Base-by-base conservation (phyloP, 2,797 vertebrate species). In the Crocidura indochinensis region DNA sequence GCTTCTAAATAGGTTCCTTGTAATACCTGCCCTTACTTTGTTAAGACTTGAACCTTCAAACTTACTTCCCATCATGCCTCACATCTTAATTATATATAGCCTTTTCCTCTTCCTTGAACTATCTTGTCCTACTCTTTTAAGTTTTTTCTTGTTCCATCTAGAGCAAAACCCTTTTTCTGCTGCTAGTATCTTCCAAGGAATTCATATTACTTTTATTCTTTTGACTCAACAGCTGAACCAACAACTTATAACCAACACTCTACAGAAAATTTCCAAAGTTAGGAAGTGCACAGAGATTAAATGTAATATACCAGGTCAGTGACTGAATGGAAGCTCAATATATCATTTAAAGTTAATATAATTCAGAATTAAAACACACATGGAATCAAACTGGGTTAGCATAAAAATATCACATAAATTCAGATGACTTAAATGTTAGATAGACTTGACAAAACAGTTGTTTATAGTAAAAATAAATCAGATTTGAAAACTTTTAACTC, bases 51-150 rank as follows among this genome's bases (percentile, higher is more conserved):
- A n/a, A 72, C 12, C 74, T 92, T 80, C 56, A 0, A 49, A 49
- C 91, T 86, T 94, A 5, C 10, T 86, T 84, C 92, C 27, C 24
- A 53, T 47, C 4, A n/a, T 69, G 46, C 17, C 14, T 84, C 72
- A 2, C 3, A 80, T 8, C 6, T 7, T 6, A 60, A 20, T 49
- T 51, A 46, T 51, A 71, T 49, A 53, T 6, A 82, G n/a, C 9
- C 2, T 3, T 1, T 2, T 51, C 2, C 2, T 19, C 60, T 82
- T 79, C 24, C 75, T 91, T 85, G 38, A 5, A 38, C 5, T 65
- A 6, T 73, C 14, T 17, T 27, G 29, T 92, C n/a, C 4, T 19
- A 85, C 71, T 74, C 9, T 85, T 79, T 6, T 71, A 79, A 75
- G 1, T 29, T 26, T 15, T 6, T 44, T 38, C 19, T 60, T 60